Base-by-base conservation (phyloP, 2,888 invertebrate genomes). In the Stegophylla sp. region DNA sequence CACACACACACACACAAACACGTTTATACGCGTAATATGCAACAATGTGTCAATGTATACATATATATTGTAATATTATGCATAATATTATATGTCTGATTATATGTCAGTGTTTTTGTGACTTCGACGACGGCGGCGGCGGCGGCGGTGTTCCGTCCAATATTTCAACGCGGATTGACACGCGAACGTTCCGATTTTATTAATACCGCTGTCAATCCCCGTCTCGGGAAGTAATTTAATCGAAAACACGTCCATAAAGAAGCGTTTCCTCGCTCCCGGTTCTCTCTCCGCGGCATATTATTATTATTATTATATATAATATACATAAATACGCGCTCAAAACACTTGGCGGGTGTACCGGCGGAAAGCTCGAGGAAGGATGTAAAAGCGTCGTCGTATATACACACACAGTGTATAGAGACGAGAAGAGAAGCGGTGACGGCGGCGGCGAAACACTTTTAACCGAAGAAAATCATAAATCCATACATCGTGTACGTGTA, bases 151-250 rank as follows among this genome's bases (percentile, higher is more conserved):
- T 45, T 59, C 12, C 59, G 43, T 73, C 45, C 43, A 66, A 76
- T 76, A 76, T 76, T 76, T 76, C 76, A 56, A 66, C 76, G 56
- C 12, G 48, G 53, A 43, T 51, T 76, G 66, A 76, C 76, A 56
- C 3, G 76, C 66, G 56, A 76, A 66, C 53, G 67, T 56, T 67
- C 56, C 43, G 53, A 76, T 76, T 76, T 66, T 66, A 43, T 76
- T 76, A 76, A 76, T 66, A 56, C 76, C n/a, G 66, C 67, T 45
- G 76, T 76, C 76, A 67, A 76, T 45, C 56, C n/a, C n/a, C 76
- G 76, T 76, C n/a, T 53, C 15, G 17, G 76, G 43, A n/a, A 56
- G 75, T 76, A 67, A 76, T 76, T 76, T 76, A 76, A 66, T 76
- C 66, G 53, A 76, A 76, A 76, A 53, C n/a, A n/a, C 34, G 74